These are phyloP conservation scores for Perca fluviatilis DNA, from an alignment of 2,113 vertebrate species.

Conservation along the genomic window DNA sequence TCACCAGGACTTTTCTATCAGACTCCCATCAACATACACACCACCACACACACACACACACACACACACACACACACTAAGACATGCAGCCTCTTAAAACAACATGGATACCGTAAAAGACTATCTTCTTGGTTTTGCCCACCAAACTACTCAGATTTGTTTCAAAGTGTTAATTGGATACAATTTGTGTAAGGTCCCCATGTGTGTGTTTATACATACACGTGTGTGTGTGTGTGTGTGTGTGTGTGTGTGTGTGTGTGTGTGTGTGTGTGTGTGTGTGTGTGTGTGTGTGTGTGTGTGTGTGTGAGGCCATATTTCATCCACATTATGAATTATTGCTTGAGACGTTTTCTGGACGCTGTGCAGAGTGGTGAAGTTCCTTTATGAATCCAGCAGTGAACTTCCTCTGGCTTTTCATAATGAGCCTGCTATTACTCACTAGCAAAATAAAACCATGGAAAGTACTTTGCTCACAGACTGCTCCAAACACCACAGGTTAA, in stretches of 20 bases:
- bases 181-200: slow-evolving; percentile 31
- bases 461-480: slow-evolving; percentile 63
- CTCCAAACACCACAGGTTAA: slow-evolving; percentile 53
- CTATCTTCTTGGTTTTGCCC: slow-evolving; percentile 60
- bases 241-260: not conserved
- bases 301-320: slow-evolving; percentile 40
- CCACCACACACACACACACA: slow-evolving; percentile 45
- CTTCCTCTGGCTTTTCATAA: slow-evolving; percentile 80
- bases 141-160: slow-evolving; percentile 61
- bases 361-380: slow-evolving; percentile 60
- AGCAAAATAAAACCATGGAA: slow-evolving; percentile 83
- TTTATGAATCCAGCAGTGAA: slow-evolving; percentile 81
- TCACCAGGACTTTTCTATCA: slow-evolving; percentile 83
- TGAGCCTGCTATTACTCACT: slow-evolving; percentile 81
- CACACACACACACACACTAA: slow-evolving; percentile 14
- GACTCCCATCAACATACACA: slow-evolving; percentile 63
- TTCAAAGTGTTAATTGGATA: slow-evolving; percentile 69
- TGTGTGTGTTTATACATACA: slow-evolving; percentile 25
- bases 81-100: slow-evolving; percentile 67
- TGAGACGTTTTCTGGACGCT: slow-evolving; percentile 59
- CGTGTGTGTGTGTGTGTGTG: too few species aligned
- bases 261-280: slow-evolving; percentile 9
- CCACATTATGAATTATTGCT: slow-evolving; percentile 36
- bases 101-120: slow-evolving; percentile 64
- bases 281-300: slow-evolving; percentile 24